Conservation (phyloP, 2,113 vertebrate species). For the Clupea harengus region DNA sequence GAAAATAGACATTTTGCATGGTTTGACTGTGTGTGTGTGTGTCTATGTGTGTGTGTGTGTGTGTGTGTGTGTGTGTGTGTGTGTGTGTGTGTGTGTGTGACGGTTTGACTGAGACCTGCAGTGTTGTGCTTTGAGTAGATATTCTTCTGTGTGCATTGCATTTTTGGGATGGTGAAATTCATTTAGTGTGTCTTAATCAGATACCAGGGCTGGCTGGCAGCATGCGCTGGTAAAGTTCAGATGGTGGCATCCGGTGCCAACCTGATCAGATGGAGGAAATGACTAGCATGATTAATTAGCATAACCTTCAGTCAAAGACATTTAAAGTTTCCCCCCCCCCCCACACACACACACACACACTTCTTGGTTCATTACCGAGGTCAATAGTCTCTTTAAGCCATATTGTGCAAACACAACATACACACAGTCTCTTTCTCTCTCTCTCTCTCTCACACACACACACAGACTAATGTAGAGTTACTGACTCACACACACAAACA, state of each 20-base stretch:
- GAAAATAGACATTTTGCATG: background rate
- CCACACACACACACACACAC: background rate
- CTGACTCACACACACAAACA: background rate
- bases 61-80: too few species aligned
- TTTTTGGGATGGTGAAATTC: background rate
- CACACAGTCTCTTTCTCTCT: background rate
- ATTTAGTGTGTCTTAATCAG: background rate
- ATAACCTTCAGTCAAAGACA: slow-evolving; percentile 43
- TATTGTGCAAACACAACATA: background rate
- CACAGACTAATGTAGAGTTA: background rate
- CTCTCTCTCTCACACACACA: background rate
- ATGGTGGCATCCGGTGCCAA: background rate
- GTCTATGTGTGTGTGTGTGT: too few species aligned
- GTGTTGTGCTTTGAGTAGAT: background rate
- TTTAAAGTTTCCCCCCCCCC: slow-evolving; percentile 19
- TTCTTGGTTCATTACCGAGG: slow-evolving; percentile 28
- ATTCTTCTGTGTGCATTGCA: background rate
- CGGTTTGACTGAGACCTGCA: background rate
- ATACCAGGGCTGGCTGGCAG: background rate
- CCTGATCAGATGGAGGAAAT: background rate
- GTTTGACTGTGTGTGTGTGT: too few species aligned
- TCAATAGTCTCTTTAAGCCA: slow-evolving; percentile 30
- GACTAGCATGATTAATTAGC: slow-evolving; percentile 25
- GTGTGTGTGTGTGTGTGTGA: too few species aligned
- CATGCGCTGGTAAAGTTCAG: background rate